Evolutionary conservation across 2,113 vertebrate genomes (phyloP).

Genomic region (Menura novaehollandiae): DNA sequence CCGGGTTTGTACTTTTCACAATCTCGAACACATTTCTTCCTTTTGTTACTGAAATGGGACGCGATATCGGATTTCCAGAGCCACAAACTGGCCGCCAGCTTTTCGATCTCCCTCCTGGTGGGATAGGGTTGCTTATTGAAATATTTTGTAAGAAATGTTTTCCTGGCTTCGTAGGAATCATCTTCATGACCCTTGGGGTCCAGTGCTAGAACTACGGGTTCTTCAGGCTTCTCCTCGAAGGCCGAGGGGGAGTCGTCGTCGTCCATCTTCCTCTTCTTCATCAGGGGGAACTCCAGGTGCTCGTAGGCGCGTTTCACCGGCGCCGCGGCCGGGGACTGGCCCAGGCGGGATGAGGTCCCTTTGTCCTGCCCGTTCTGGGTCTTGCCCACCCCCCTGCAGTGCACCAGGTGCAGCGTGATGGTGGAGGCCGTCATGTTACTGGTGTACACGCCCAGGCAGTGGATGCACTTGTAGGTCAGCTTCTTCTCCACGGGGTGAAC

Average conservation of each 20-base stretch:
- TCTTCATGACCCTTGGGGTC: slow-evolving; percentile 94
- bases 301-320: slow-evolving; percentile 84
- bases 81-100: slow-evolving; percentile 91
- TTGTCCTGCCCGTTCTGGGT: slow-evolving; percentile 93
- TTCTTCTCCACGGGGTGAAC: slow-evolving; percentile 98
- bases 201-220: slow-evolving; percentile 86
- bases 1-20: slow-evolving; percentile 83
- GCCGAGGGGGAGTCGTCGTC: slow-evolving; percentile 74
- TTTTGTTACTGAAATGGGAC: slow-evolving; percentile 89
- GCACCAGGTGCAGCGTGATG: slow-evolving; percentile 94
- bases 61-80: slow-evolving; percentile 96
- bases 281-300: slow-evolving; percentile 77
- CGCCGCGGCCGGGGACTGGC: slow-evolving; percentile 75
- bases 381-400: slow-evolving; percentile 95
- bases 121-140: slow-evolving; percentile 92
- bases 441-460: slow-evolving; percentile 96
- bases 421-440: slow-evolving; percentile 99
- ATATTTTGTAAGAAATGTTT: slow-evolving; percentile 92
- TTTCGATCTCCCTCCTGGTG: slow-evolving; percentile 88
- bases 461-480: slow-evolving; percentile 97
- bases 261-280: slow-evolving; percentile 84
- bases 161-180: slow-evolving; percentile 91
- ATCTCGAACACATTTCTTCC: slow-evolving; percentile 87
- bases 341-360: slow-evolving; percentile 74
- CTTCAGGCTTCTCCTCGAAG: slow-evolving; percentile 88